Conservation (phyloP, 2,113 vertebrate species). For the Pterocles gutturalis region DNA sequence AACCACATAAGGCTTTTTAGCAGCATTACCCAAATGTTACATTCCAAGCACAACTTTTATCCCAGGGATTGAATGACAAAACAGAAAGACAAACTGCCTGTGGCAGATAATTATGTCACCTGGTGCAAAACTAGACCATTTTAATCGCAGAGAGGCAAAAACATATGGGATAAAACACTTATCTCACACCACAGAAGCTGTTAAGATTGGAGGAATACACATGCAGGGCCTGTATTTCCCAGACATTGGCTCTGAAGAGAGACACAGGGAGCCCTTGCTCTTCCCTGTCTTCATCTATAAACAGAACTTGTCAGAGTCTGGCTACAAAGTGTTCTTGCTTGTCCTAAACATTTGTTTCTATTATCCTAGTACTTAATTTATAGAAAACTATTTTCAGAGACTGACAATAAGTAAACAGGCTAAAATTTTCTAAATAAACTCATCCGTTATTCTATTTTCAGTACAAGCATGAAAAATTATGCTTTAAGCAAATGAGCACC, state of each 20-base stretch:
- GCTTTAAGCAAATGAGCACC: slow-evolving; percentile 39
- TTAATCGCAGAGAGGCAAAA: background rate
- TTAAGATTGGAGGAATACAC: background rate
- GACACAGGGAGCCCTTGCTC: background rate
- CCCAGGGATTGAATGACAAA: background rate
- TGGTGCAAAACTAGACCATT: background rate
- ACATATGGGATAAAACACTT: background rate
- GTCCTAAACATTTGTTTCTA: background rate
- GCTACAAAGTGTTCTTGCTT: background rate
- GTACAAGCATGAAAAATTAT: slow-evolving; percentile 22
- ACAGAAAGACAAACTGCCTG: background rate
- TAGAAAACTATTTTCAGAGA: background rate
- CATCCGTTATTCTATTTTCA: background rate
- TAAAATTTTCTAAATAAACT: background rate
- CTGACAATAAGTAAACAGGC: background rate
- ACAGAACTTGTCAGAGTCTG: background rate
- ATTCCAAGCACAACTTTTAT: background rate
- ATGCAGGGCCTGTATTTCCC: background rate
- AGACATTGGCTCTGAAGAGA: background rate
- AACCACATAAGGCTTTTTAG: background rate
- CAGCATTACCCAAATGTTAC: background rate
- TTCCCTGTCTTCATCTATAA: background rate
- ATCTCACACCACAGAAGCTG: background rate
- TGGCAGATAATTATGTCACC: background rate
- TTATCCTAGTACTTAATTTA: background rate